Percentiles rank a stretch among this genome's conserved stretches.
These are phyloP conservation scores for Adelosebastes latens DNA, from an alignment of 2,797 vertebrate genomes.

Conservation along the genomic window DNA sequence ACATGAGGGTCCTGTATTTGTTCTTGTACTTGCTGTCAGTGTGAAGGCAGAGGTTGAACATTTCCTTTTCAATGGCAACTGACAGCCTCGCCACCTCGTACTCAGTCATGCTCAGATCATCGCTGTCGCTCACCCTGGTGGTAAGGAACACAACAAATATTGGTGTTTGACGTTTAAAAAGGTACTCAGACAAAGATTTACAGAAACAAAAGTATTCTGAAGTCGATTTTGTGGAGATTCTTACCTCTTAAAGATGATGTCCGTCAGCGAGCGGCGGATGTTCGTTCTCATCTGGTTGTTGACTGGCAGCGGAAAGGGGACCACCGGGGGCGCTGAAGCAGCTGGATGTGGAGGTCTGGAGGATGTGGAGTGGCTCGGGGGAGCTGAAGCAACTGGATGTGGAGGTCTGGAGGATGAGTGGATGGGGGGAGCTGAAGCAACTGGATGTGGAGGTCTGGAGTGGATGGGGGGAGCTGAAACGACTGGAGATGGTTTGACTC, in stretches of 20 bases:
- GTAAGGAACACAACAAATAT: background rate
- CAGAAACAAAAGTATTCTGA: background rate
- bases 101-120: constrained; percentile 95
- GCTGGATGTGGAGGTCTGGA: constrained; percentile 73
- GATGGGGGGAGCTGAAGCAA: background rate
- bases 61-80: constrained; percentile 94
- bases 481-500: constrained; percentile 57
- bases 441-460: constrained; percentile 72
- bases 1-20: constrained; percentile 98
- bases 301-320: constrained; percentile 84
- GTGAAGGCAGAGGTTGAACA: constrained; percentile 94
- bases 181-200: background rate
- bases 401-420: constrained; percentile 66
- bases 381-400: constrained; percentile 50
- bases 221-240: constrained; percentile 12
- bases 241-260: constrained; percentile 97
- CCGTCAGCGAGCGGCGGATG: constrained; percentile 95
- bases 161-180: background rate
- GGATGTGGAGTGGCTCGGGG: constrained; percentile 65
- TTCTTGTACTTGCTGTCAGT: constrained; percentile 99
- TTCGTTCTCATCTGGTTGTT: constrained; percentile 98
- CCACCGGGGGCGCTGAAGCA: constrained; percentile 29
- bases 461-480: constrained; percentile 63
- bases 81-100: constrained; percentile 90
- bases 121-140: constrained; percentile 94